Evolutionary conservation across 2,113 vertebrate species (phyloP).

Genomic region (Hemibates koningsi): DNA sequence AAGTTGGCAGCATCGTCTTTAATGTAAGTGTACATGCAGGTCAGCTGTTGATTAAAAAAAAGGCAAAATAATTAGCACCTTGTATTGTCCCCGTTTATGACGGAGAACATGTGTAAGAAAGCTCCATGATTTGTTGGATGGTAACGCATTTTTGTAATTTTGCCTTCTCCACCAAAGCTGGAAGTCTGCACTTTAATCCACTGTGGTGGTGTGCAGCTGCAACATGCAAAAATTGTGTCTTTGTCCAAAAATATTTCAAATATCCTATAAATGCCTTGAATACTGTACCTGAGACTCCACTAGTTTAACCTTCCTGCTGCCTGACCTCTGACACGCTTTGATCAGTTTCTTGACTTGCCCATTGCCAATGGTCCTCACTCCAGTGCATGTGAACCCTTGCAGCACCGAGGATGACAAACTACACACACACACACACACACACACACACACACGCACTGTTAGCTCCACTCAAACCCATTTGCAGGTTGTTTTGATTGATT

Average conservation of each 20-base stretch:
- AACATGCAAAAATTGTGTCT: background rate
- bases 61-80: background rate
- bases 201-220: background rate
- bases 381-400: slow-evolving; percentile 70
- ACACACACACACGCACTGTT: background rate
- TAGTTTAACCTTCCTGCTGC: slow-evolving; percentile 32
- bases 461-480: background rate
- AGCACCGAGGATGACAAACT: slow-evolving; percentile 67
- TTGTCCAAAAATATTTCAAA: background rate
- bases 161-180: background rate
- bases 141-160: background rate
- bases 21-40: slow-evolving; percentile 71
- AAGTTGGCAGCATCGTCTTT: slow-evolving; percentile 16
- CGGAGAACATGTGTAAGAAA: background rate
- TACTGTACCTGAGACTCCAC: slow-evolving; percentile 64
- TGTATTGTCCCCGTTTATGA: background rate
- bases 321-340: slow-evolving; percentile 38
- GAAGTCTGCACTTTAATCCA: background rate
- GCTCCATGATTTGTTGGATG: background rate
- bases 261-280: background rate
- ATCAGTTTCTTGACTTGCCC: slow-evolving; percentile 47
- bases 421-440: background rate
- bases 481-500: background rate
- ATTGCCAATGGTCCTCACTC: background rate
- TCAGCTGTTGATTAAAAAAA: slow-evolving; percentile 49